phyloP scores from a whole-genome alignment of 2,113 vertebrate genomes.

The Protomyctophum bolini region DNA sequence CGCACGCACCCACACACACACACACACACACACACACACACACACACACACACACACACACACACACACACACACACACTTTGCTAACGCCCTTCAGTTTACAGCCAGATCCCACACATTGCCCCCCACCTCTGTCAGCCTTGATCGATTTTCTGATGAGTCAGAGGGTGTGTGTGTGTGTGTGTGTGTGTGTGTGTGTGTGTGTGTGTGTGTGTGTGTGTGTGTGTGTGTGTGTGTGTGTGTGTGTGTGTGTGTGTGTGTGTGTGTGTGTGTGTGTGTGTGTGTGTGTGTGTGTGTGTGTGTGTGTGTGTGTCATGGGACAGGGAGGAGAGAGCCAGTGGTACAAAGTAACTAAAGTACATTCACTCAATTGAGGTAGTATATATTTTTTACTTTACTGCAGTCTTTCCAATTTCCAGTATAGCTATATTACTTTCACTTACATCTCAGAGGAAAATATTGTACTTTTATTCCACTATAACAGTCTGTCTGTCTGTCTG shows the following conservation, averaged over 20 bases:
- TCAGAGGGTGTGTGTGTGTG: conserved; percentile 55
- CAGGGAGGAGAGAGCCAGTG: conserved; percentile 7
- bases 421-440: too few relatives aligned
- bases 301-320: conserved; percentile 20
- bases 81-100: conserved; percentile 50
- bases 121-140: conserved; percentile 30
- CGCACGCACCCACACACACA: conserved; percentile 6
- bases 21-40: conserved; percentile 21
- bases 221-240: neutral
- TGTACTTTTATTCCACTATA: too few relatives aligned
- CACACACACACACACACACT: conserved; percentile 12
- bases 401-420: too few relatives aligned
- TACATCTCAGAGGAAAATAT: too few relatives aligned
- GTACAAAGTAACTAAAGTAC: too few relatives aligned
- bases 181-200: conserved; percentile 7
- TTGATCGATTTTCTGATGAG: conserved; percentile 67
- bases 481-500: too few relatives aligned
- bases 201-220: conserved; percentile 5
- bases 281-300: conserved; percentile 9
- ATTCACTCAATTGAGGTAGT: too few relatives aligned
- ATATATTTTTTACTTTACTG: too few relatives aligned
- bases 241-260: conserved; percentile 16
- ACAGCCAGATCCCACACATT: conserved; percentile 41
- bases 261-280: conserved; percentile 6
- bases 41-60: conserved; percentile 7